Conservation (phyloP, 1,140 invertebrate species). For the Leptoteleia sp. region DNA sequence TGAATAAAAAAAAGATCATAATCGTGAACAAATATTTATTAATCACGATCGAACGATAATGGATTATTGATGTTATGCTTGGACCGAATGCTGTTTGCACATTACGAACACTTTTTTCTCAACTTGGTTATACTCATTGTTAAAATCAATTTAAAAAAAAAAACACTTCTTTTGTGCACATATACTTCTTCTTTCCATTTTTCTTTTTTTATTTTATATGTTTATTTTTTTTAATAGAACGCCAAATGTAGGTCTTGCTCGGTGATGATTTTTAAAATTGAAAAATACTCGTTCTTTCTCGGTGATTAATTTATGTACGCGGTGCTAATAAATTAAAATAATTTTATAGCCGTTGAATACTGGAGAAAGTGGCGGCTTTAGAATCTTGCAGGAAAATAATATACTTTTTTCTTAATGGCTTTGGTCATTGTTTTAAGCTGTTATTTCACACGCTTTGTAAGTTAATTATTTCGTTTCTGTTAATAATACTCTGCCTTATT, state of each 20-base stretch:
- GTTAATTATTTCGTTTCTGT: constrained; percentile 34
- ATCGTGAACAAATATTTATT: constrained; percentile 26
- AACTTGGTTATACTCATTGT: neutral
- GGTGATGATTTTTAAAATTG: constrained; percentile 20
- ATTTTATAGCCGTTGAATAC: constrained; percentile 44
- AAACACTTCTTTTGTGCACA: constrained; percentile 2
- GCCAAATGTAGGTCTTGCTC: constrained; percentile 9
- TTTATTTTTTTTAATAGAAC: neutral
- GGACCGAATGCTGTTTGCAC: neutral
- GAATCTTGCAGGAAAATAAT: constrained; percentile 26
- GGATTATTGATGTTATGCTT: constrained; percentile 4
- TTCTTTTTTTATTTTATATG: too few relatives aligned
- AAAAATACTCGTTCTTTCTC: constrained; percentile 36
- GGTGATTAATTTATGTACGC: constrained; percentile 36
- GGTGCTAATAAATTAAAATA: constrained; percentile 32
- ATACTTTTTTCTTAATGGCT: constrained; percentile 24
- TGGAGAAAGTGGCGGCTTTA: constrained; percentile 41
- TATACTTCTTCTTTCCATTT: too few relatives aligned
- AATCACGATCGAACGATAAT: constrained; percentile 8
- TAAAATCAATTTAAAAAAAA: constrained; percentile 7
- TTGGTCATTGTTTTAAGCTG: constrained; percentile 30
- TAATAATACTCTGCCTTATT: constrained; percentile 13
- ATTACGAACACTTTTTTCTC: constrained; percentile 4
- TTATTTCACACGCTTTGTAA: constrained; percentile 44
- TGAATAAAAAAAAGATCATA: constrained; percentile 17